Conservation (phyloP, 2,797 vertebrate genomes). For the Psittacula derbiana region DNA sequence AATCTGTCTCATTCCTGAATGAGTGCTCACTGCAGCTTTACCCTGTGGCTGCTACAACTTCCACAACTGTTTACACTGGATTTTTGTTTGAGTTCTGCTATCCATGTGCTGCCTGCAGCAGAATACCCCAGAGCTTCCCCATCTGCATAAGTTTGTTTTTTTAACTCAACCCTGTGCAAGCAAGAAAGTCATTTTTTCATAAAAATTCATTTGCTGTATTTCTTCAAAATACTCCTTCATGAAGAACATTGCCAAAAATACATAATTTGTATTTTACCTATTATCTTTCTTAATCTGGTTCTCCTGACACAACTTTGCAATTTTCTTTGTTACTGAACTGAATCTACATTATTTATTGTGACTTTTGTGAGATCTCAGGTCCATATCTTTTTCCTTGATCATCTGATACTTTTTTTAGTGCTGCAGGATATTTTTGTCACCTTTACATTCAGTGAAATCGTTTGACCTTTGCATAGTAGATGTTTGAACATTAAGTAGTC, state of each 20-base stretch:
- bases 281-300: slow-evolving; percentile 25
- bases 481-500: slow-evolving; percentile 59
- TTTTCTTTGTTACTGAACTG: slow-evolving; percentile 53
- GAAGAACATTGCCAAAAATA: not conserved
- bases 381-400: slow-evolving; percentile 6
- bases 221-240: not conserved
- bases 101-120: not conserved
- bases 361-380: not conserved
- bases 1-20: not conserved
- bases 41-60: not conserved
- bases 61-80: not conserved
- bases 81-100: not conserved
- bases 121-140: not conserved
- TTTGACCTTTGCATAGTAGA: slow-evolving; percentile 58
- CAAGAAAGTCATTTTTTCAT: not conserved
- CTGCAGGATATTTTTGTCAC: slow-evolving; percentile 47
- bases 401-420: not conserved
- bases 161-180: not conserved
- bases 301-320: slow-evolving; percentile 6
- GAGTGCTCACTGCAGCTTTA: not conserved
- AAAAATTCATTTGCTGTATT: not conserved
- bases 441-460: slow-evolving; percentile 7
- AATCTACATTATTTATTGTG: slow-evolving; percentile 47
- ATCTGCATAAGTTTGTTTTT: not conserved
- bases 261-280: slow-evolving; percentile 26